Base-by-base conservation (phyloP, 2,113 vertebrate species). In the Heterotis niloticus region DNA sequence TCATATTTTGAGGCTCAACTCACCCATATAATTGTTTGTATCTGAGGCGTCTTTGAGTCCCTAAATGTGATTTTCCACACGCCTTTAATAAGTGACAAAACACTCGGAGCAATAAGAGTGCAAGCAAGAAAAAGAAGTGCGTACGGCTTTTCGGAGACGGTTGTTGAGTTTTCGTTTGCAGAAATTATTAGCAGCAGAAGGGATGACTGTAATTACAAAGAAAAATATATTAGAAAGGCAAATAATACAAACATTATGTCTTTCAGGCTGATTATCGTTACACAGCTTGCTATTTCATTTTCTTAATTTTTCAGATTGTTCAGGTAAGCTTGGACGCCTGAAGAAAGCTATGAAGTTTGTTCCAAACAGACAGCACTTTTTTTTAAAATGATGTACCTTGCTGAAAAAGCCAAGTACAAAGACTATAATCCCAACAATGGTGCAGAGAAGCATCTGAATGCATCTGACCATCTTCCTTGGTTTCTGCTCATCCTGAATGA, bases 351-450 rank as follows among this genome's bases (percentile, higher is more conserved):
- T 16, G 52, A 13, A 64, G 20, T 64, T 56, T 23, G 34, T 14
- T 60, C 14, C 67, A 69, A 51, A 24, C 14, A n/a, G 64, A 52
- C 4, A 62, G 17, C 20, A 2, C 16, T 13, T 60, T 17, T 34
- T n/a, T 29, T 0, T 59, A 12, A 77, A 54, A 20, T 64, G 70
- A 13, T 52, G 44, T 78, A 87, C 91, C 88, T 92, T 91, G 83
- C 90, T 92, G 1, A 90, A 86, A 0, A 91, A 10, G 0, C 88
- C 88, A 18, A 83, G 34, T 24, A 79, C 83, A 77, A 91, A 90
- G n/a, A 90, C 88, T 1, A 85, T 9, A 5, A 88, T 0, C 7
- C 64, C 72, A 4, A 87, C 79, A 0, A 80, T 0, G 28, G 9
- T 64, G 13, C 89, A 77, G 20, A 34, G 13, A 5, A 90, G 16